Evolutionary conservation across 2,888 invertebrate species (phyloP).

Genomic region (Chloroclysta siterata): DNA sequence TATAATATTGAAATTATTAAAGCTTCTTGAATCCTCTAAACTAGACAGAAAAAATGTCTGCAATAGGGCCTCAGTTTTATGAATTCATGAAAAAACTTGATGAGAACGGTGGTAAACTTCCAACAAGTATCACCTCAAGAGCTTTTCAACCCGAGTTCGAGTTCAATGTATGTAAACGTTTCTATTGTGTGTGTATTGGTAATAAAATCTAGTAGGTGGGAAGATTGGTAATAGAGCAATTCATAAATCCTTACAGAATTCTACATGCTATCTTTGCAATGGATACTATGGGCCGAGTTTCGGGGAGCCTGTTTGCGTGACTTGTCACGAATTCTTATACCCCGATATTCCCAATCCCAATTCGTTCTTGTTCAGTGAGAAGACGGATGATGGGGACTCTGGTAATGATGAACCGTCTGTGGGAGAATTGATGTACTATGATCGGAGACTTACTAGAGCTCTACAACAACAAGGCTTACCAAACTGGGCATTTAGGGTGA

Average conservation of each 20-base stretch:
- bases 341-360: constrained; percentile 88
- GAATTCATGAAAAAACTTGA: constrained; percentile 74
- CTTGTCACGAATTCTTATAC: constrained; percentile 96
- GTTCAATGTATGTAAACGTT: constrained; percentile 64
- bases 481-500: constrained; percentile 25
- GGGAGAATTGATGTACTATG: constrained; percentile 76
- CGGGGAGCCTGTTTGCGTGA: constrained; percentile 95
- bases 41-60: constrained; percentile 55
- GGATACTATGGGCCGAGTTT: constrained; percentile 97
- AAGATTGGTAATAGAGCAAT: not conserved
- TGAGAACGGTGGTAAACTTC: constrained; percentile 74
- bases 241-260: constrained; percentile 77
- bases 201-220: too few species aligned
- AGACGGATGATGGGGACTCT: constrained; percentile 95
- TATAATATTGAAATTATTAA: too few species aligned
- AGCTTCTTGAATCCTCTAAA: too few species aligned
- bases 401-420: constrained; percentile 96
- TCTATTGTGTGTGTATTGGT: not conserved
- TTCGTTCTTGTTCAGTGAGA: constrained; percentile 80
- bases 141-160: constrained; percentile 67
- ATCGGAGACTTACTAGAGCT: constrained; percentile 16
- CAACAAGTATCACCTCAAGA: constrained; percentile 39
- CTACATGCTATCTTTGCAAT: constrained; percentile 92
- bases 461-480: constrained; percentile 24
- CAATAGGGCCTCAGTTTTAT: constrained; percentile 70